Percentiles rank a stretch among this genome's conserved stretches.
phyloP scores from a whole-genome alignment of 2,113 vertebrate species.

The Heterochromis multidens region DNA sequence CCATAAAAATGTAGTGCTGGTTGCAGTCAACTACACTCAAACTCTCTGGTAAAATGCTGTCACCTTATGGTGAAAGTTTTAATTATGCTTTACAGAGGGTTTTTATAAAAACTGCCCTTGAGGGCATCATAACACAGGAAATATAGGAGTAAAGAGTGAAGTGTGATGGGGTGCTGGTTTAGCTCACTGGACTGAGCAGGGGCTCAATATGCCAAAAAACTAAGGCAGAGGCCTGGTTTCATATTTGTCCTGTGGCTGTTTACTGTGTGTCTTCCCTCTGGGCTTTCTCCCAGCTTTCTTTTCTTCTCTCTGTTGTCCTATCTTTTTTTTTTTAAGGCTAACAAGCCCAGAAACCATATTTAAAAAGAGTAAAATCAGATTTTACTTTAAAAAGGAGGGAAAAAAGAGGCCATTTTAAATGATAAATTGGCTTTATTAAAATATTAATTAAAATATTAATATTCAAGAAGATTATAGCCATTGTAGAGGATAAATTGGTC shows the following conservation, averaged over 20 bases:
- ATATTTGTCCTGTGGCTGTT: neutral
- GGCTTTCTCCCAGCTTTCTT: rapidly evolving
- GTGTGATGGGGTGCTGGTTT: neutral
- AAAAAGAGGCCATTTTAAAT: neutral
- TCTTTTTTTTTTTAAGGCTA: neutral
- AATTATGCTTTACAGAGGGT: neutral
- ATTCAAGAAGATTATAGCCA: neutral
- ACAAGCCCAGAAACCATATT: neutral
- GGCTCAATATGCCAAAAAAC: neutral
- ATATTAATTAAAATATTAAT: neutral
- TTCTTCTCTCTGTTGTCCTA: neutral
- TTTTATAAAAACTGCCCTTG: neutral
- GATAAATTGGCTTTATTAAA: neutral
- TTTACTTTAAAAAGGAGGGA: neutral
- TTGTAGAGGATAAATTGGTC: neutral
- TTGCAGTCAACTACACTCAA: neutral
- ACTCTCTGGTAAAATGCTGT: neutral
- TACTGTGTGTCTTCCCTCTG: neutral
- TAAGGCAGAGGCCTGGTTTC: neutral
- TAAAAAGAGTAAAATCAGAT: neutral
- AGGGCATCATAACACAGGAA: neutral
- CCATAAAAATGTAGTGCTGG: neutral
- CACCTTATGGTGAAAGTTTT: neutral
- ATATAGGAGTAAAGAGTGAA: neutral
- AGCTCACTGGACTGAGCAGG: neutral